A percentile compares a stretch with the other conserved stretches of the same genome.
These are phyloP conservation scores for Pseudopleuronectes americanus DNA, from an alignment of 2,797 vertebrate genomes.

Conservation along the genomic window DNA sequence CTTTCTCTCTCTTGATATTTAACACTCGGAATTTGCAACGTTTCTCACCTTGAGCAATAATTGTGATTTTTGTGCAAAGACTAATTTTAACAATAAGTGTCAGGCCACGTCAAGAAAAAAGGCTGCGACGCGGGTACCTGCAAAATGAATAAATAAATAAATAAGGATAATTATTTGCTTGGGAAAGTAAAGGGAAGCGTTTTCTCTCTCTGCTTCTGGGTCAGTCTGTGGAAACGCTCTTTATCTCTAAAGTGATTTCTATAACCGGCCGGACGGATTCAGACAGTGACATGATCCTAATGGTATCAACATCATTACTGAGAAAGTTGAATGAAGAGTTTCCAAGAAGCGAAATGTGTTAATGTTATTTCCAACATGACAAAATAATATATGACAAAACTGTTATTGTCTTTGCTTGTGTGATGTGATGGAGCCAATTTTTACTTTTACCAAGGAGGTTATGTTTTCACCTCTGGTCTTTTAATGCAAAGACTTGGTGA, in stretches of 20 bases:
- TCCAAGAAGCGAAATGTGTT: not conserved
- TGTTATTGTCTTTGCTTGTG: not conserved
- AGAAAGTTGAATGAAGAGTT: not conserved
- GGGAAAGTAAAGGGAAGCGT: slow-evolving; percentile 11
- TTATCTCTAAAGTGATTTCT: slow-evolving; percentile 27
- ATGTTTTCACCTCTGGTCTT: too few species aligned
- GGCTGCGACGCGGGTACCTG: not conserved
- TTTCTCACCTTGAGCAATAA: slow-evolving; percentile 20
- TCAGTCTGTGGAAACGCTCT: slow-evolving; percentile 18
- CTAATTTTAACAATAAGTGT: slow-evolving; percentile 30
- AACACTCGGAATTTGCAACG: slow-evolving; percentile 14
- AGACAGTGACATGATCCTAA: slow-evolving; percentile 24
- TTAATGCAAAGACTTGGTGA: too few species aligned
- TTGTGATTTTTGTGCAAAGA: slow-evolving; percentile 8
- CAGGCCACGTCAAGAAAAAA: slow-evolving; percentile 18
- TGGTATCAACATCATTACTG: not conserved
- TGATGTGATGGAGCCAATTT: not conserved
- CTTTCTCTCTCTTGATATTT: slow-evolving; percentile 1
- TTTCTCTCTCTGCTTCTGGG: slow-evolving; percentile 14
- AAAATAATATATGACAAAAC: not conserved
- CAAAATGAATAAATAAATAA: slow-evolving; percentile 11
- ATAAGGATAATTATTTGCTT: slow-evolving; percentile 12
- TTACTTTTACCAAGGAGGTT: too few species aligned
- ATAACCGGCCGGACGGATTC: slow-evolving; percentile 2
- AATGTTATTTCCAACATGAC: slow-evolving; percentile 18